Conservation (phyloP, 2,888 invertebrate genomes). For the Campaea margaritaria region DNA sequence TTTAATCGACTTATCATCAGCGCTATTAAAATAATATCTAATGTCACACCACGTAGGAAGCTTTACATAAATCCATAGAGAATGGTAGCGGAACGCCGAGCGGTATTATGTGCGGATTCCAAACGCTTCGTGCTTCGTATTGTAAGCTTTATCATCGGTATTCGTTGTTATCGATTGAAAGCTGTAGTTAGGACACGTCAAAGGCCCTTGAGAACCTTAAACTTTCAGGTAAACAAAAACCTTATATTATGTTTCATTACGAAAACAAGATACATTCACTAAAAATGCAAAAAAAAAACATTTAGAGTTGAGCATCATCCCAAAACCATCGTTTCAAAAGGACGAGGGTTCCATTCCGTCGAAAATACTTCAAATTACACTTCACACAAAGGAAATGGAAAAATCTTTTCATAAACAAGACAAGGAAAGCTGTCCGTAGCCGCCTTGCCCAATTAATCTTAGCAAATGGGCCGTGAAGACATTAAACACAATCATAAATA, state of each 20-base stretch:
- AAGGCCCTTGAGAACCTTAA: too few species aligned
- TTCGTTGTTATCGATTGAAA: too few species aligned
- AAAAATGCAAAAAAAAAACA: constrained; percentile 7
- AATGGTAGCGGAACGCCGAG: too few species aligned
- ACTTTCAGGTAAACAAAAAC: too few species aligned
- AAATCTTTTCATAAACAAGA: constrained; percentile 44
- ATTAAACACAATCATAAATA: constrained; percentile 28
- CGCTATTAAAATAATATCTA: background rate
- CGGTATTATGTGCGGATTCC: too few species aligned
- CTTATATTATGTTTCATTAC: background rate
- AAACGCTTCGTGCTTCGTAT: too few species aligned
- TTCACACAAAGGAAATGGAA: constrained; percentile 42
- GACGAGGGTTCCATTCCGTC: constrained; percentile 15
- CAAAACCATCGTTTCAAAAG: constrained; percentile 14
- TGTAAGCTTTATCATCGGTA: too few species aligned
- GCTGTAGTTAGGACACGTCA: too few species aligned
- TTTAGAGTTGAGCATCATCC: constrained; percentile 14
- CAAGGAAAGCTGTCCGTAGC: constrained; percentile 31
- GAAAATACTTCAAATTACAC: constrained; percentile 37
- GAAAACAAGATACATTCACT: constrained; percentile 14
- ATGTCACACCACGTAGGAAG: too few species aligned
- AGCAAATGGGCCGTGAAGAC: constrained; percentile 23
- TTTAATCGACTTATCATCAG: background rate
- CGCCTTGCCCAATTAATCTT: constrained; percentile 49
- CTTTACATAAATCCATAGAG: too few species aligned